Percentiles rank a stretch among this genome's conserved stretches.
These are phyloP conservation scores for Microtus ochrogaster DNA, from an alignment of 2,113 vertebrate species.

Conservation along the genomic window DNA sequence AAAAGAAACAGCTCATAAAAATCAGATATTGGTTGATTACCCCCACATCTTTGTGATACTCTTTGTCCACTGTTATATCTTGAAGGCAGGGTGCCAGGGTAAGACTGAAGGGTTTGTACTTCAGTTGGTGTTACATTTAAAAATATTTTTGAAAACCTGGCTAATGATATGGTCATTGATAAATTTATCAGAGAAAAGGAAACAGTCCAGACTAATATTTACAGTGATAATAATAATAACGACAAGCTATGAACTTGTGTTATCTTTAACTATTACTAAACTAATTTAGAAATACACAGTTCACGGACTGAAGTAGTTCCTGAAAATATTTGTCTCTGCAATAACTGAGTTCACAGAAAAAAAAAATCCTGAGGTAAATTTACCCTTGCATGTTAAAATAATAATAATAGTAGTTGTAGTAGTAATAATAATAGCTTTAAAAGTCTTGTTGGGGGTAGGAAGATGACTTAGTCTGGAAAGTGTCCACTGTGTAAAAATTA, in stretches of 20 bases:
- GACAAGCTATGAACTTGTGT: neutral
- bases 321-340: neutral
- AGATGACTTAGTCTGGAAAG: neutral
- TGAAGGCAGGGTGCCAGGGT: too few relatives aligned
- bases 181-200: conserved; percentile 44
- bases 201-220: neutral
- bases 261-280: conserved; percentile 21
- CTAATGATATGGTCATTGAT: conserved; percentile 10
- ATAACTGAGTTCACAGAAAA: neutral
- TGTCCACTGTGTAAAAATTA: neutral
- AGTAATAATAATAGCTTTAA: neutral
- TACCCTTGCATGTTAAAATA: neutral
- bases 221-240: neutral
- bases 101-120: neutral
- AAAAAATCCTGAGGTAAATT: neutral
- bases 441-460: neutral
- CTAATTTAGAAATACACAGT: conserved; percentile 12
- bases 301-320: neutral
- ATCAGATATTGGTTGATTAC: neutral
- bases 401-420: neutral
- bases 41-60: neutral
- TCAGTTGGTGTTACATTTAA: neutral
- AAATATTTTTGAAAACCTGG: neutral
- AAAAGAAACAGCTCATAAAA: too few relatives aligned
- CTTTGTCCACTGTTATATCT: neutral